These are phyloP conservation scores for Oxyteleia sp. DNA, from an alignment of 2,888 invertebrate genomes.

Conservation along the genomic window DNA sequence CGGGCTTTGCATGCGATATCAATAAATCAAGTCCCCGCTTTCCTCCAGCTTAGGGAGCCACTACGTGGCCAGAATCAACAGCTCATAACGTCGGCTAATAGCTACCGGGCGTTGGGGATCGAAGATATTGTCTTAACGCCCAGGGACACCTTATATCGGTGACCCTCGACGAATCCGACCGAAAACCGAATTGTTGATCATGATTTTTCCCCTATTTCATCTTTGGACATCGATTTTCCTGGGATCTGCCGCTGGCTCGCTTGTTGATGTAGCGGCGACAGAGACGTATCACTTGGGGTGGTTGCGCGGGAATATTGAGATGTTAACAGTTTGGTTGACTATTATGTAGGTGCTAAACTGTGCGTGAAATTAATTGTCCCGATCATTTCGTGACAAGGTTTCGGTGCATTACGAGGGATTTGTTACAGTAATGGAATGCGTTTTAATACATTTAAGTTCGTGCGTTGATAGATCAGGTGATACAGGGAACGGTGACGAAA, in stretches of 20 bases:
- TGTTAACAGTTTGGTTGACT: conserved; percentile 15
- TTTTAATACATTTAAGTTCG: too few relatives aligned
- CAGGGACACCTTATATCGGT: conserved; percentile 85
- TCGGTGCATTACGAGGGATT: neutral
- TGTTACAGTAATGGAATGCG: neutral
- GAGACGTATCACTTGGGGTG: conserved; percentile 24
- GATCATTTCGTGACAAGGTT: conserved; percentile 30
- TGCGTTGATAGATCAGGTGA: too few relatives aligned
- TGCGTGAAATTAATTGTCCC: conserved; percentile 59
- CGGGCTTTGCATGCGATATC: conserved; percentile 88
- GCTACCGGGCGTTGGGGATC: conserved; percentile 84
- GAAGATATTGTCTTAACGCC: conserved; percentile 86
- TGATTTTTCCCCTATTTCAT: conserved; percentile 69
- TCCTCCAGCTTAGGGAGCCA: conserved; percentile 86
- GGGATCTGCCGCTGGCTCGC: conserved; percentile 14
- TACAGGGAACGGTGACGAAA: too few relatives aligned
- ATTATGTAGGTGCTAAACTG: conserved; percentile 29
- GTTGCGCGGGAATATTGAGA: conserved; percentile 5
- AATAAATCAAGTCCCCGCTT: conserved; percentile 87
- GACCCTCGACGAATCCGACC: conserved; percentile 43
- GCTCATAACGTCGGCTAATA: conserved; percentile 88
- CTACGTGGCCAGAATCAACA: conserved; percentile 88
- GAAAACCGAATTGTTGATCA: conserved; percentile 63
- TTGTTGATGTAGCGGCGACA: conserved; percentile 6
- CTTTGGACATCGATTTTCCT: conserved; percentile 45